Conservation (phyloP, 2,797 vertebrate species). For the Phoxinus dragarum region DNA sequence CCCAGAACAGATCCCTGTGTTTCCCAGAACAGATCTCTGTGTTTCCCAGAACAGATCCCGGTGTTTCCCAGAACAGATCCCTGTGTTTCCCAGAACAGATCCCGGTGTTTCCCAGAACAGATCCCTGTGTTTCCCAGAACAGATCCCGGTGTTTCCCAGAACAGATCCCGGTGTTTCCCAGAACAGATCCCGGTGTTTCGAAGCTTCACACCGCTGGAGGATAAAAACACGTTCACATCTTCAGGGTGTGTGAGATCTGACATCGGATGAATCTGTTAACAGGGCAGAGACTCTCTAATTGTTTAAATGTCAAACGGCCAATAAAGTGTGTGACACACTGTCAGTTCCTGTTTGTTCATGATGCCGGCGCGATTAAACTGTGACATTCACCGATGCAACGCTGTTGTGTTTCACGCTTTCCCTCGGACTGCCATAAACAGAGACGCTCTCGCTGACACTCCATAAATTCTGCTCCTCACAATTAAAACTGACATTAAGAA, state of each 20-base stretch:
- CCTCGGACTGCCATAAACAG: not conserved
- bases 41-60: no score
- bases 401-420: not conserved
- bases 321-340: conserved; percentile 44
- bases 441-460: not conserved
- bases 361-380: not conserved
- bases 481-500: conserved; percentile 60
- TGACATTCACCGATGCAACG: not conserved
- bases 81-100: no score
- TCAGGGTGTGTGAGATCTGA: not conserved
- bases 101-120: no score
- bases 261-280: not conserved
- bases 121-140: no score
- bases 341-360: conserved; percentile 18
- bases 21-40: no score
- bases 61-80: no score
- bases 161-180: no score
- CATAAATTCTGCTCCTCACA: conserved; percentile 55
- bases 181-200: no score
- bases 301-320: conserved; percentile 56
- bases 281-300: not conserved
- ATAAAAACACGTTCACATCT: not conserved
- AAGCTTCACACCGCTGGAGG: not conserved
- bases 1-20: no score
- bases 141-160: no score